phyloP scores from a whole-genome alignment of 2,113 vertebrate genomes.

The Aspiorhynchus laticeps region DNA sequence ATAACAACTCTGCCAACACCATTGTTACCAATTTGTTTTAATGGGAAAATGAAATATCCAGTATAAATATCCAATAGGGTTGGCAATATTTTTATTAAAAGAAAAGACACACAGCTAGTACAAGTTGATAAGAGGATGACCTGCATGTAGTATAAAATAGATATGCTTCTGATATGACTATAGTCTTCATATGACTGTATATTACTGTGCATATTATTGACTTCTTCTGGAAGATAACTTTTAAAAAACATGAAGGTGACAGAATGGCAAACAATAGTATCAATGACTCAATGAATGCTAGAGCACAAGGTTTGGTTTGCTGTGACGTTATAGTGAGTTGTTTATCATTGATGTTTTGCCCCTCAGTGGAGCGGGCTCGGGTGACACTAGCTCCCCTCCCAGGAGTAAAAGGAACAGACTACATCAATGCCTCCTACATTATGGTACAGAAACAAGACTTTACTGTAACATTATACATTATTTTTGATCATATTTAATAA shows the following conservation, averaged over 20 bases:
- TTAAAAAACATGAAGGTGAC: background rate
- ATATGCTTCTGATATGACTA: no score
- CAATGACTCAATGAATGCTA: background rate
- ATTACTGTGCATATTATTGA: background rate
- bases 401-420: conserved; percentile 98
- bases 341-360: conserved; percentile 56
- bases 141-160: no score
- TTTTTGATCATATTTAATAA: conserved; percentile 24
- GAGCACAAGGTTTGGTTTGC: background rate
- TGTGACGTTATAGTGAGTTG: background rate
- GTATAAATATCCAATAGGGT: background rate
- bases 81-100: background rate
- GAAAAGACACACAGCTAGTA: no score
- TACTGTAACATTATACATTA: background rate
- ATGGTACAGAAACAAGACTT: conserved; percentile 81
- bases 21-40: background rate
- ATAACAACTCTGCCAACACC: background rate
- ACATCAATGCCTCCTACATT: conserved; percentile 99
- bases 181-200: no score
- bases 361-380: conserved; percentile 90
- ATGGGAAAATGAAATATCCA: background rate
- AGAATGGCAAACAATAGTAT: background rate
- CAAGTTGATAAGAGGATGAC: no score
- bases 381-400: conserved; percentile 93
- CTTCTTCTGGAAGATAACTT: background rate